phyloP scores from a whole-genome alignment of 2,888 invertebrate species.

The Oxycera nigricornis region DNA sequence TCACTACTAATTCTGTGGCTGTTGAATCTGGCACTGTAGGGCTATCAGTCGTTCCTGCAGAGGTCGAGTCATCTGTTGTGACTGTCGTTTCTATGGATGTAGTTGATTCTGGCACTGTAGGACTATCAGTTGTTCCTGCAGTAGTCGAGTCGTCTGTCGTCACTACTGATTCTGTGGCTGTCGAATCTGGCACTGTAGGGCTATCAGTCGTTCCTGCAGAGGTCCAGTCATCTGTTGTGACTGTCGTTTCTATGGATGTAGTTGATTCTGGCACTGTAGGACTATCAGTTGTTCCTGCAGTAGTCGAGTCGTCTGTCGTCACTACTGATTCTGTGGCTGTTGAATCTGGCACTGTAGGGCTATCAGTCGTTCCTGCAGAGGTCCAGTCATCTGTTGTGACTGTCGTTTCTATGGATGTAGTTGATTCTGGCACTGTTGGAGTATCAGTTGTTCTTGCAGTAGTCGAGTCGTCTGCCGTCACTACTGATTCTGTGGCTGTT shows the following conservation, averaged over 20 bases:
- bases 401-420: background rate
- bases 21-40: background rate
- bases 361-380: background rate
- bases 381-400: background rate
- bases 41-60: background rate
- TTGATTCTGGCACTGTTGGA: background rate
- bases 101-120: background rate
- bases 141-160: background rate
- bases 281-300: background rate
- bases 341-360: background rate
- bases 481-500: conserved; percentile 1
- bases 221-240: background rate
- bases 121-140: background rate
- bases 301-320: background rate
- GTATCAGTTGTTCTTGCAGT: background rate
- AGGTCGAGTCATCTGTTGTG: too few species aligned
- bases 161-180: background rate
- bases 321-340: background rate
- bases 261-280: background rate
- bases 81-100: too few species aligned
- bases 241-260: background rate
- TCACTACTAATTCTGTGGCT: background rate
- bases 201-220: background rate
- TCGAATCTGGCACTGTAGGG: background rate
- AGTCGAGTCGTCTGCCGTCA: background rate